A percentile compares a stretch with the other conserved stretches of the same genome.
Conservation (phyloP, 2,888 invertebrate genomes). For the Creontiades dilutus region DNA sequence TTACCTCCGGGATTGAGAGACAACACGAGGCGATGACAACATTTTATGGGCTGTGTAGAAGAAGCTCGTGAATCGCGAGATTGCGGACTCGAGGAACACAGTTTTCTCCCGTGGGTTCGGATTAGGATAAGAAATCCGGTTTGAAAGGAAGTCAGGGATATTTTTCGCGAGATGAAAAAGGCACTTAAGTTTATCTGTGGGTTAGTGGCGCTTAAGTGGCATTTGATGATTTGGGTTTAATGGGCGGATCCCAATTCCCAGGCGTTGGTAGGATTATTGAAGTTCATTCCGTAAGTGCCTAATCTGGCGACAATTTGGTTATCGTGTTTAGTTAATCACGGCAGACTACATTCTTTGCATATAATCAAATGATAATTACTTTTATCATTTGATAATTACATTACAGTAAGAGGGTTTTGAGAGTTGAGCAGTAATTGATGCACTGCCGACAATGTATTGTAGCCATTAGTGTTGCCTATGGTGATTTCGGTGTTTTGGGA, state of each 20-base stretch:
- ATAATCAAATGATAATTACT: too few relatives aligned
- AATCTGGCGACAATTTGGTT: not conserved
- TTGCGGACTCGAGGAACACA: not conserved
- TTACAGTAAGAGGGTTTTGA: too few relatives aligned
- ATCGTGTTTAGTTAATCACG: too few relatives aligned
- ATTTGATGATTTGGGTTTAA: not conserved
- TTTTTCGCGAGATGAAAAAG: not conserved
- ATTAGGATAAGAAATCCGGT: not conserved
- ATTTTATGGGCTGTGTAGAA: not conserved
- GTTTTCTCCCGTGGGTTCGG: not conserved
- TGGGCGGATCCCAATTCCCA: not conserved
- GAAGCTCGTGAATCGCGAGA: not conserved
- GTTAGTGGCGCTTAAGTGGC: conserved; percentile 7
- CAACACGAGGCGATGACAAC: not conserved
- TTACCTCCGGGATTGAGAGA: not conserved
- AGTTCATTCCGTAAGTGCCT: not conserved
- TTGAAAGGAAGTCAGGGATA: conserved; percentile 11
- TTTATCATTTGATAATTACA: too few relatives aligned
- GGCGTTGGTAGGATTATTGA: not conserved
- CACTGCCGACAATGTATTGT: too few relatives aligned
- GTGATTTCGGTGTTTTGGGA: too few relatives aligned
- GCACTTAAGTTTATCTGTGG: conserved; percentile 14
- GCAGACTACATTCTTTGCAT: too few relatives aligned
- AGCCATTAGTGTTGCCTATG: too few relatives aligned
- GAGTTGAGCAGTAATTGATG: too few relatives aligned